phyloP scores from a whole-genome alignment of 2,888 invertebrate species.

The Phania funesta region DNA sequence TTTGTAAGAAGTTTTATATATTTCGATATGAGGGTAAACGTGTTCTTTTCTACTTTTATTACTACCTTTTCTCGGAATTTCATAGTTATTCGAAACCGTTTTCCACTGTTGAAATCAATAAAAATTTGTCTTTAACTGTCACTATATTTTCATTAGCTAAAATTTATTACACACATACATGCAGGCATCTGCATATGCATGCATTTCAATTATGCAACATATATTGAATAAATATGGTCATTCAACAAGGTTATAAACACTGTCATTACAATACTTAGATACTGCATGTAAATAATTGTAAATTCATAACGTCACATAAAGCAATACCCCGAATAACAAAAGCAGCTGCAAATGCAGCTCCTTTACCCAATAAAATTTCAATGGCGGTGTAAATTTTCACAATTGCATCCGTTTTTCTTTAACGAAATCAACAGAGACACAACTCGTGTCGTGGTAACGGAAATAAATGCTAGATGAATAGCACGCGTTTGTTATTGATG shows the following conservation, averaged over 20 bases:
- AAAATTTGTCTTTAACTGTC: constrained; percentile 56
- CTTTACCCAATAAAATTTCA: constrained; percentile 31
- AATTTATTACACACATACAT: constrained; percentile 40
- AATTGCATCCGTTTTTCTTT: constrained; percentile 52
- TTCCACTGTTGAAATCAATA: neutral
- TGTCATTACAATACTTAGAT: constrained; percentile 57
- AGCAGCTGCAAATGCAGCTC: constrained; percentile 47
- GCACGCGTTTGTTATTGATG: constrained; percentile 57
- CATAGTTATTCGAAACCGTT: neutral
- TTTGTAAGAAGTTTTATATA: too few species aligned
- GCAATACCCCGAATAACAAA: constrained; percentile 9
- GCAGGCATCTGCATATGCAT: constrained; percentile 34
- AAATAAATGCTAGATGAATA: constrained; percentile 63
- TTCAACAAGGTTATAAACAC: constrained; percentile 66
- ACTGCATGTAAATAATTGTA: constrained; percentile 57
- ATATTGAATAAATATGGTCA: constrained; percentile 58
- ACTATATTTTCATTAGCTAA: constrained; percentile 51
- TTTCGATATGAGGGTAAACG: neutral
- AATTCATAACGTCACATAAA: constrained; percentile 27
- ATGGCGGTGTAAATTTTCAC: constrained; percentile 43
- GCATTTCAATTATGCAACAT: neutral
- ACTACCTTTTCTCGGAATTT: neutral
- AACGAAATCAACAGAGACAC: constrained; percentile 20
- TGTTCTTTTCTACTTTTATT: neutral
- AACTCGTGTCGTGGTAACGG: constrained; percentile 47